Base-by-base conservation (phyloP, 2,888 invertebrate species). In the Hesperia comma region DNA sequence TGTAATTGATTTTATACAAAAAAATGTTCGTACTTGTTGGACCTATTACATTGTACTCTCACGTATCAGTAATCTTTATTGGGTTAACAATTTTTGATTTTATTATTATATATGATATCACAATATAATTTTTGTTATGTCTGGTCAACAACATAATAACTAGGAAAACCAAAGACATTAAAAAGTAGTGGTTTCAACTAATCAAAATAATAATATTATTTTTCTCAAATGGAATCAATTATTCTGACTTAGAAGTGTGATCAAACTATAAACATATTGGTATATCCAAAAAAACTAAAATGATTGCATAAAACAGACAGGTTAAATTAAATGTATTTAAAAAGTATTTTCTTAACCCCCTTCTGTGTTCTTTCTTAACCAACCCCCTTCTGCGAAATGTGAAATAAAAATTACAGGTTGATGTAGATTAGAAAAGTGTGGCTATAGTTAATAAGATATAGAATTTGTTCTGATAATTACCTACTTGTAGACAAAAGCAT, bases 391-490 rank as follows among this genome's bases (percentile, higher is more conserved):
- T 12, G 14, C 19, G 19, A 49, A 46, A 46, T 7, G 7, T 12
- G 8, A 19, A 19, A 49, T 49, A 21, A 19, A 49, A 49, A 19
- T 19, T 3, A 17, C 49, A 49, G 49, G 49, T 49, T 49, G 49
- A 49, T 10, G 17, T 49, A 49, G 19, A 49, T 19, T 19, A 12
- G 10, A 49, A 8, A 17, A 49, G 19, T 49, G 49, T 49, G 49
- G 19, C 49, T 49, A 17, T 46, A 49, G 19, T 19, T 10, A 10
- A 49, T 49, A 49, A 49, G 49, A 46, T 49, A 49, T 49, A 49
- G 49, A 49, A 12, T 49, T 17, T 49, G 19, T 49, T 49, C 19
- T 49, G 19, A 12, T 49, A 49, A 49, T 19, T 49, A 49, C 49
- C 49, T 49, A 49, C 17, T 12, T 49, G 49, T 49, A 49, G 49